These are phyloP conservation scores for Zaprionus lachaisei DNA, from an alignment of 1,140 invertebrate species.

Conservation along the genomic window DNA sequence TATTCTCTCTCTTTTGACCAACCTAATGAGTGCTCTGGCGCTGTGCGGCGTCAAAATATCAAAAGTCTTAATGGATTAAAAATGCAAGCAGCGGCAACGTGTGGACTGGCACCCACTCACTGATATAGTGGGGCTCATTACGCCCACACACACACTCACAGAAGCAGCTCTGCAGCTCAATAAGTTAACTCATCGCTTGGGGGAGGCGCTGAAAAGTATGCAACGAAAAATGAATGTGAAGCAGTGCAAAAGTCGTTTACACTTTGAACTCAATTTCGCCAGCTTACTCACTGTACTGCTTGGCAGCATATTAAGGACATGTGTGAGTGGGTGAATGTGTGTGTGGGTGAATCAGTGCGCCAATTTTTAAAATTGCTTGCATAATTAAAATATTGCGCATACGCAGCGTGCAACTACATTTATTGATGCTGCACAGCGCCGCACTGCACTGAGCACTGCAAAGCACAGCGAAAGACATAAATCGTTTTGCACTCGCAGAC, in stretches of 20 bases:
- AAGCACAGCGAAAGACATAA: slow-evolving; percentile 46
- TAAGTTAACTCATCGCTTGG: slow-evolving; percentile 32
- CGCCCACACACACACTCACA: slow-evolving; percentile 8
- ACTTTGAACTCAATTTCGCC: slow-evolving; percentile 39
- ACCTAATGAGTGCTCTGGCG: slow-evolving; percentile 17
- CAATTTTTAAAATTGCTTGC: slow-evolving; percentile 57
- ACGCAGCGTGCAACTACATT: slow-evolving; percentile 61
- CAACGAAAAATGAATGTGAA: slow-evolving; percentile 21
- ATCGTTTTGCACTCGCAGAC: slow-evolving; percentile 43
- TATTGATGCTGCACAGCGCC: slow-evolving; percentile 47
- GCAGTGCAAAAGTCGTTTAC: slow-evolving; percentile 35
- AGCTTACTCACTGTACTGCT: slow-evolving; percentile 17
- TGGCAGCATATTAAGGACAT: slow-evolving; percentile 31
- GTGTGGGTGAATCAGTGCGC: slow-evolving; percentile 24
- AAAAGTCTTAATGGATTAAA: slow-evolving; percentile 47
- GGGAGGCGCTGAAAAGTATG: slow-evolving; percentile 38
- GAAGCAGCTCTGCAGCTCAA: slow-evolving; percentile 38
- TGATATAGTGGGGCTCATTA: slow-evolving; percentile 42
- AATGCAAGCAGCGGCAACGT: slow-evolving; percentile 29
- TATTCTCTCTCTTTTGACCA: slow-evolving; percentile 1
- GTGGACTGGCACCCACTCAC: slow-evolving; percentile 2
- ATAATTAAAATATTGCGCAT: slow-evolving; percentile 64
- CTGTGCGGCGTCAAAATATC: slow-evolving; percentile 24
- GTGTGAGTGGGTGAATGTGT: neutral
- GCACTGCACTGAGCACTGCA: slow-evolving; percentile 27